Base-by-base conservation (phyloP, 2,888 invertebrate species). In the Cephus spinipes region DNA sequence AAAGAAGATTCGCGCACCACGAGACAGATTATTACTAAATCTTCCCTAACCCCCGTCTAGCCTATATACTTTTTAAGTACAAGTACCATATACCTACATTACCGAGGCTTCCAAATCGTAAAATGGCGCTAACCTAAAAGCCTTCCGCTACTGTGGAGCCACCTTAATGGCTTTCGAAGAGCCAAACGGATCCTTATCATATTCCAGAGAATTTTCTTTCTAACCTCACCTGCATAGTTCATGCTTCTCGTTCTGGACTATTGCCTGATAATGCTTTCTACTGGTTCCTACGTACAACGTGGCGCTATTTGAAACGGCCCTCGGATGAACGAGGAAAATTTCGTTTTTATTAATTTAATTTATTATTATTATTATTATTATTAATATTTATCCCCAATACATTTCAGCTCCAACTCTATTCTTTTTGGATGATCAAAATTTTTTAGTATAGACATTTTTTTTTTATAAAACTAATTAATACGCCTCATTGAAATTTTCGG, bases 301-400 rank as follows among this genome's bases (percentile, higher is more conserved):
- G 55, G 2, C 23, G 55, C 23, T 23, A 15, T 15, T 55, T 23
- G 23, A 23, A 55, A 55, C 23, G 23, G 23, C 9, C 23, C 15
- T 23, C 23, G 55, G 2, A 23, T 4, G 0, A 40, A 15, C 40
- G 40, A 40, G 0, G 15, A 40, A 15, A 40, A 23, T 23, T 4
- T 23, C 15, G 0, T 35, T 35, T 3, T 34, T 34, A 34, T 1
- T 33, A 33, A 34, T 34, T 34, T 34, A 34, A 34, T 9, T 33
- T 34, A 34, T 35, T 11, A 35, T 35, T 11, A 35, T 35, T 11
- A 35, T 35, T 11, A 35, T 35, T 15, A 6, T 40, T 40, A 40
- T 23, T 40, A 23, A 15, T 40, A 40, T 40, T 82, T 80, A 83
- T 74, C 79, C 80, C 74, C 81, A 77, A 80, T 79, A 75, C 69